A percentile compares a stretch with the other conserved stretches of the same genome.
Evolutionary conservation across 2,797 vertebrate genomes (phyloP).

Genomic region (Hippocampus kuda): DNA sequence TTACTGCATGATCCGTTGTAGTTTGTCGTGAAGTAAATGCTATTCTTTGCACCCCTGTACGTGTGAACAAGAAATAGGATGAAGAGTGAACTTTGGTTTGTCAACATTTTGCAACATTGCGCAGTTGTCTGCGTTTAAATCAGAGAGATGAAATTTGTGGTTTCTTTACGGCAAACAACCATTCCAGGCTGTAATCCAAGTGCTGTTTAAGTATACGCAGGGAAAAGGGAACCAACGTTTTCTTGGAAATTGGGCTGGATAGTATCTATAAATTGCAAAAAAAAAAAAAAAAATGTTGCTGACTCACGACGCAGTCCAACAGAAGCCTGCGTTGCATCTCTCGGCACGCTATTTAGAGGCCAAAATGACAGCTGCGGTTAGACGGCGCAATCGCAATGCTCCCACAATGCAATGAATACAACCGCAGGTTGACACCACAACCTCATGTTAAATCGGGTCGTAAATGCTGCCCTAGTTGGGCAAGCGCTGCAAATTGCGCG

Average conservation of each 20-base stretch:
- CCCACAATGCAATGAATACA: slow-evolving; percentile 45
- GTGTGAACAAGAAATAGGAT: slow-evolving; percentile 18
- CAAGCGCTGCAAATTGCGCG: slow-evolving; percentile 14
- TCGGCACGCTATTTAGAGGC: slow-evolving; percentile 4
- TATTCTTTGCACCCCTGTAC: slow-evolving; percentile 73
- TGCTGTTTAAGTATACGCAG: slow-evolving; percentile 20
- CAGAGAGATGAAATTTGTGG: slow-evolving; percentile 29
- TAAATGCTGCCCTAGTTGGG: slow-evolving; percentile 28
- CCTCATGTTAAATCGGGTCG: slow-evolving; percentile 35
- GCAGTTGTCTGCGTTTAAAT: slow-evolving; percentile 24
- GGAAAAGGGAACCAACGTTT: slow-evolving; percentile 35
- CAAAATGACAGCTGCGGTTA: slow-evolving; percentile 46
- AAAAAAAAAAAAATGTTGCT: slow-evolving; percentile 14
- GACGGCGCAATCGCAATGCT: slow-evolving; percentile 26
- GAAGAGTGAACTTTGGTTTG: slow-evolving; percentile 1
- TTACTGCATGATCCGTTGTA: slow-evolving; percentile 86
- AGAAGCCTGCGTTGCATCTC: slow-evolving; percentile 25
- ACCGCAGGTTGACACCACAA: slow-evolving; percentile 42
- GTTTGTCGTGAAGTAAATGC: slow-evolving; percentile 80
- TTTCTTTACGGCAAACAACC: slow-evolving; percentile 16
- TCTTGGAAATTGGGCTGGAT: slow-evolving; percentile 37
- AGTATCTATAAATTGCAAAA: slow-evolving; percentile 23
- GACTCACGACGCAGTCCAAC: slow-evolving; percentile 46
- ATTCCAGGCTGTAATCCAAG: slow-evolving; percentile 16
- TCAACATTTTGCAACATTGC: slow-evolving; percentile 15